Percentiles rank a stretch among this genome's conserved stretches.
Evolutionary conservation across 2,113 vertebrate genomes (phyloP).

Genomic region (Emydura subglobosa): DNA sequence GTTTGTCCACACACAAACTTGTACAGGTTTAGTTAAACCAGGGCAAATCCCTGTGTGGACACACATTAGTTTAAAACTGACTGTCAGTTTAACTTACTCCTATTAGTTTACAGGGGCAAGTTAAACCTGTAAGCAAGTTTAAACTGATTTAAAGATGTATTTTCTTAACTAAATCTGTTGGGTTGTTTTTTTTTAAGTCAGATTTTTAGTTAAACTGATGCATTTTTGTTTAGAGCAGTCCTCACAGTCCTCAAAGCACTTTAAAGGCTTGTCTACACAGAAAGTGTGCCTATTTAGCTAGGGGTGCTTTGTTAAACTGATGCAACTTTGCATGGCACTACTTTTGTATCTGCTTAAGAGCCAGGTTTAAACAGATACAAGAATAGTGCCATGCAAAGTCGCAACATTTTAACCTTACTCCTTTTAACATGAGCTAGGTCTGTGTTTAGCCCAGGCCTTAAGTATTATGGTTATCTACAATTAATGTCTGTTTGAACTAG

Average conservation of each 20-base stretch:
- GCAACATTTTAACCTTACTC: background rate
- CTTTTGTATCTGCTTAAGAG: background rate
- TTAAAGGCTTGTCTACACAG: background rate
- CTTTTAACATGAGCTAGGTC: background rate
- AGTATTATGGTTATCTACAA: background rate
- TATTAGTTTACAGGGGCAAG: background rate
- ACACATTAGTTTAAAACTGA: background rate
- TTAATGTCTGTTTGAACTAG: background rate
- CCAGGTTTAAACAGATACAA: background rate
- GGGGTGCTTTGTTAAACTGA: background rate
- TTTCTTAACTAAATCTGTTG: background rate
- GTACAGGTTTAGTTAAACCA: background rate
- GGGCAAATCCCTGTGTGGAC: background rate
- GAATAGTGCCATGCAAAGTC: background rate
- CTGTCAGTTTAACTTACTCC: background rate
- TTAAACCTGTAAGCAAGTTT: conserved; percentile 13
- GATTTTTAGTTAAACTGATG: background rate
- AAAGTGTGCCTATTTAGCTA: background rate
- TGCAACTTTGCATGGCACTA: background rate
- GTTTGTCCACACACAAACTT: background rate
- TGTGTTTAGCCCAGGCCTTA: background rate
- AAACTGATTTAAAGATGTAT: background rate
- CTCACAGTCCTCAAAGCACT: background rate
- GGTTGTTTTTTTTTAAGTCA: background rate
- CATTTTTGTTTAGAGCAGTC: background rate